A percentile compares a stretch with the other conserved stretches of the same genome.
Evolutionary conservation across 2,113 vertebrate genomes (phyloP).

Genomic region (Entelurus aequoreus): DNA sequence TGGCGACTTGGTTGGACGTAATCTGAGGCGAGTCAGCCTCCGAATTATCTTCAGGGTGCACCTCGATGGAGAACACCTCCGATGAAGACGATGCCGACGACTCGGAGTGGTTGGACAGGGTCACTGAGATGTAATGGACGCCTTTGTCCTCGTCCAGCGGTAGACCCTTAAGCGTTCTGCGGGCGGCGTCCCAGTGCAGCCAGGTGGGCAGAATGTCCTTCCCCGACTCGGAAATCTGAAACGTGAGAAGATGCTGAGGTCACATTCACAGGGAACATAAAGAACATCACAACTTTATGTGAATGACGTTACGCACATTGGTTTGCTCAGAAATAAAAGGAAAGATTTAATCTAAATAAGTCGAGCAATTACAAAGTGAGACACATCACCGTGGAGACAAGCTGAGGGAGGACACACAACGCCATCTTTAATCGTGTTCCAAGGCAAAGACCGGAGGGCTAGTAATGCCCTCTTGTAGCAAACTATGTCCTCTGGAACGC

Average conservation of each 20-base stretch:
- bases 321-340: no score
- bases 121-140: constrained; percentile 86
- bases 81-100: constrained; percentile 37
- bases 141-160: constrained; percentile 91
- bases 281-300: no score
- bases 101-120: constrained; percentile 73
- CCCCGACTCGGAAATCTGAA: constrained; percentile 82
- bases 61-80: constrained; percentile 89
- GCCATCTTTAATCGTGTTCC: no score
- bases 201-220: constrained; percentile 86
- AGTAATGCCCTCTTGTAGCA: no score
- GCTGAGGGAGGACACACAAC: no score
- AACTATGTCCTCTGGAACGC: no score
- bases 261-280: no score
- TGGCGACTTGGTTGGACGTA: constrained; percentile 57
- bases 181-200: constrained; percentile 83
- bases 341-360: no score
- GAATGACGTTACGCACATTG: no score
- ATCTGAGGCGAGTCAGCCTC: constrained; percentile 76
- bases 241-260: neutral
- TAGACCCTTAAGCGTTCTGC: constrained; percentile 80
- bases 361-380: no score
- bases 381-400: no score
- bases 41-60: constrained; percentile 86
- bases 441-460: no score